phyloP scores from a whole-genome alignment of 2,797 vertebrate species.

The Galagoides demidoff region DNA sequence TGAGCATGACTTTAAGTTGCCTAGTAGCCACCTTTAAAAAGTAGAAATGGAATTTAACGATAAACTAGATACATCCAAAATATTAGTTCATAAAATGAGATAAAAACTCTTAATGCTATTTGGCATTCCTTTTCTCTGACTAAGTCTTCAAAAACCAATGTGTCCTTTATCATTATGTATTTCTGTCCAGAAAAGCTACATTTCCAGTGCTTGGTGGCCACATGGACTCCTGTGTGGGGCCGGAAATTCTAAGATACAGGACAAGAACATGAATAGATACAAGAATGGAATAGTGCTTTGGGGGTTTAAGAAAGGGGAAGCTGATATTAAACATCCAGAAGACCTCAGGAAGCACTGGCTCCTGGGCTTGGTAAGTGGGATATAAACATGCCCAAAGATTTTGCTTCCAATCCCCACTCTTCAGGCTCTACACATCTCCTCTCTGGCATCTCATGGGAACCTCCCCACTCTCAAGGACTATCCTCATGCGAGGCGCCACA shows the following conservation, averaged over 20 bases:
- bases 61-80: no score
- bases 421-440: neutral
- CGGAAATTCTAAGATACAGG: neutral
- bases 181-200: neutral
- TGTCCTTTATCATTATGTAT: accelerated
- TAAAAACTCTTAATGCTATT: neutral
- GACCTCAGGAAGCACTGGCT: neutral
- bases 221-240: neutral
- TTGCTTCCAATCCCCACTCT: neutral
- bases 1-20: neutral
- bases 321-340: neutral
- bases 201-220: neutral
- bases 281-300: neutral
- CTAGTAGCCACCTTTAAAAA: neutral
- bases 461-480: neutral
- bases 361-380: accelerated
- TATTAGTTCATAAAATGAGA: neutral
- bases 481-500: neutral
- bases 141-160: neutral
- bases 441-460: no score
- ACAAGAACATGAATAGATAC: accelerated
- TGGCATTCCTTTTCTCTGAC: neutral
- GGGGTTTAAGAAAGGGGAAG: neutral
- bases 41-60: neutral
- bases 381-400: neutral